Percentiles rank a stretch among this genome's conserved stretches.
Conservation (phyloP, 2,797 vertebrate species). For the Synanceia verrucosa region DNA sequence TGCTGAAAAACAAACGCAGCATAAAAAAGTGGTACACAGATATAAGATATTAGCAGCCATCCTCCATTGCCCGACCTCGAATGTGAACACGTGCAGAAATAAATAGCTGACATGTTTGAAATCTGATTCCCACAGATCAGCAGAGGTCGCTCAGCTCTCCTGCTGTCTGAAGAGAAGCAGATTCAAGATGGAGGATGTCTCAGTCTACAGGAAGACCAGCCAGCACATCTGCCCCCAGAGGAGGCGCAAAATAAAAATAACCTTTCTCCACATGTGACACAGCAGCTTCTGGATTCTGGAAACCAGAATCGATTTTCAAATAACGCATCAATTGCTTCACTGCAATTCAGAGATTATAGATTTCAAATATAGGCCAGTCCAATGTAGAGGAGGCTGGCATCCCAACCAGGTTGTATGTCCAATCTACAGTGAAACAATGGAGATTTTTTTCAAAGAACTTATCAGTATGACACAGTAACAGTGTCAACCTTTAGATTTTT, state of each 20-base stretch:
- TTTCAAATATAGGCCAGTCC: background rate
- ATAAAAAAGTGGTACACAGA: background rate
- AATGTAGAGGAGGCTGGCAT: background rate
- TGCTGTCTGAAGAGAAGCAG: constrained; percentile 26
- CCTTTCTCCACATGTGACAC: background rate
- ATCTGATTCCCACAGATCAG: constrained; percentile 51
- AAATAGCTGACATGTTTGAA: constrained; percentile 45
- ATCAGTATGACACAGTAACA: background rate
- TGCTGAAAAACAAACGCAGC: constrained; percentile 9
- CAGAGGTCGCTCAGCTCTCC: constrained; percentile 43
- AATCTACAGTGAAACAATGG: background rate
- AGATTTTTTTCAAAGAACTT: background rate
- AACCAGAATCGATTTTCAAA: background rate
- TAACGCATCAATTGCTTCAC: background rate
- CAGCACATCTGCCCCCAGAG: background rate
- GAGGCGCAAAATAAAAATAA: constrained; percentile 11
- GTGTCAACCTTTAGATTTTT: background rate
- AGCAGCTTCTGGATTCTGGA: background rate
- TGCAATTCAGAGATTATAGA: background rate
- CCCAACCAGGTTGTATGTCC: background rate
- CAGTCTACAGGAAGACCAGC: background rate
- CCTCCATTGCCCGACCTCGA: constrained; percentile 9
- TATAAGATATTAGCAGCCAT: background rate
- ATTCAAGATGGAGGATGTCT: constrained; percentile 2
- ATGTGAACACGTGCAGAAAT: constrained; percentile 23